Evolutionary conservation across 2,888 invertebrate genomes (phyloP).

Genomic region (Lepidonotus clava): DNA sequence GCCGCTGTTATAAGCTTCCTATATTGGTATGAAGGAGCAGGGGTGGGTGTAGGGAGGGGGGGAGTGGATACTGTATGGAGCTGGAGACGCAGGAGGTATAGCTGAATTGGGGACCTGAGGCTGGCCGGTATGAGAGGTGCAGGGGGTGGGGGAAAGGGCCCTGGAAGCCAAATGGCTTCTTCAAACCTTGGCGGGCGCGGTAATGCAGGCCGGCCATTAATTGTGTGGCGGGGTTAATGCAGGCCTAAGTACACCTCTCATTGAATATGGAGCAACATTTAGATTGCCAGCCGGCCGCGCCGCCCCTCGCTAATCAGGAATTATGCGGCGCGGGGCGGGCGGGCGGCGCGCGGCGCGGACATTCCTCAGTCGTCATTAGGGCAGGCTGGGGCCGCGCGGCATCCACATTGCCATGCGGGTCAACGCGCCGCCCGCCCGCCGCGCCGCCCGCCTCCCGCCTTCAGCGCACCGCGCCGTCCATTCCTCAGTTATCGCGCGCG

Average conservation of each 20-base stretch:
- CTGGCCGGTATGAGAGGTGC: neutral
- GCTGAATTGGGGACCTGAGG: too few relatives aligned
- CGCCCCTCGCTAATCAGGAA: neutral
- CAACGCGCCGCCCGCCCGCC: neutral
- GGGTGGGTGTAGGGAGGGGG: neutral
- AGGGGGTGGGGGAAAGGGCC: neutral
- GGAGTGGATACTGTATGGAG: neutral
- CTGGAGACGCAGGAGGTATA: neutral
- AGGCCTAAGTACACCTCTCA: neutral
- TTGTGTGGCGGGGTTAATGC: constrained; percentile 1
- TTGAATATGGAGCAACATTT: constrained; percentile 48
- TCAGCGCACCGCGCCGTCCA: neutral
- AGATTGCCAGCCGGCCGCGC: neutral
- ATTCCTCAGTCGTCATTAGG: neutral
- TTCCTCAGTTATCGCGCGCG: constrained; percentile 2
- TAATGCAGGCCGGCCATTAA: constrained; percentile 18
- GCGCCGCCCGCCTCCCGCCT: neutral
- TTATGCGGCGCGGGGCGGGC: neutral
- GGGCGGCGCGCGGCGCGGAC: neutral
- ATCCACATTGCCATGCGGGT: neutral
- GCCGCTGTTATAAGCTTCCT: constrained; percentile 19
- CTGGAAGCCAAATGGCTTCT: constrained; percentile 32
- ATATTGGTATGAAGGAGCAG: neutral
- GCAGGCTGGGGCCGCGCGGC: neutral
- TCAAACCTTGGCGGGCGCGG: constrained; percentile 25